A percentile compares a stretch with the other conserved stretches of the same genome.
Evolutionary conservation across 1,140 invertebrate species (phyloP).

Genomic region (Hylyphantes graminicola): DNA sequence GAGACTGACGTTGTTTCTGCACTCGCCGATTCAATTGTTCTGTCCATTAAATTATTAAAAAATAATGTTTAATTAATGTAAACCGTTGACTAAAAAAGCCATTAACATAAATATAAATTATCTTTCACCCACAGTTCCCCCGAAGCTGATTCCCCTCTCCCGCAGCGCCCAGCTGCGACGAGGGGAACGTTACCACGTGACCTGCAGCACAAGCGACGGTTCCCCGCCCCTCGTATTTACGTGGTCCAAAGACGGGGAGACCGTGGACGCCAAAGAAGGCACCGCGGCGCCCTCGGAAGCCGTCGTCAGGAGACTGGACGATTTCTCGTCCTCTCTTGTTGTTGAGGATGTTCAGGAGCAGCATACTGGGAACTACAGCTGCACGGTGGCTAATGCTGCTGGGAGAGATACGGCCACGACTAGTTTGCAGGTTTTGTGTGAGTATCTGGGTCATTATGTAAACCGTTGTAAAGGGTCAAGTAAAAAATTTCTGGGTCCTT

Average conservation of each 20-base stretch:
- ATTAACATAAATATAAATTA: background rate
- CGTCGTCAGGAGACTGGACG: conserved; percentile 65
- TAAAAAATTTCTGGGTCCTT: too few relatives aligned
- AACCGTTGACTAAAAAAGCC: background rate
- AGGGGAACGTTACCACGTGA: conserved; percentile 65
- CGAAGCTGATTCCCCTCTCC: conserved; percentile 63
- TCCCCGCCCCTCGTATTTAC: conserved; percentile 69
- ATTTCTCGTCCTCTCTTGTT: conserved; percentile 77
- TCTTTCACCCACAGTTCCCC: conserved; percentile 62
- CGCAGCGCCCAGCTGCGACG: conserved; percentile 62
- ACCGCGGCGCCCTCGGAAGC: conserved; percentile 67
- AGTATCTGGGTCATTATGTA: conserved; percentile 24
- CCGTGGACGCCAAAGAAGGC: conserved; percentile 64
- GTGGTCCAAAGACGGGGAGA: conserved; percentile 74
- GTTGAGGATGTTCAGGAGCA: conserved; percentile 69
- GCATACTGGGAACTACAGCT: conserved; percentile 63
- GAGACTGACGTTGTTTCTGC: too few relatives aligned
- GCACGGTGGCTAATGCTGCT: conserved; percentile 62
- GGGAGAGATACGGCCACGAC: conserved; percentile 60
- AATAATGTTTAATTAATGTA: too few relatives aligned
- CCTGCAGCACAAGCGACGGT: conserved; percentile 68
- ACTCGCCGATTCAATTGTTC: too few relatives aligned
- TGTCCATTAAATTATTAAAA: too few relatives aligned
- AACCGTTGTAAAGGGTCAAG: too few relatives aligned
- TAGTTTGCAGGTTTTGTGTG: conserved; percentile 62